phyloP scores from a whole-genome alignment of 2,888 invertebrate genomes.

The Neoascia interrupta region DNA sequence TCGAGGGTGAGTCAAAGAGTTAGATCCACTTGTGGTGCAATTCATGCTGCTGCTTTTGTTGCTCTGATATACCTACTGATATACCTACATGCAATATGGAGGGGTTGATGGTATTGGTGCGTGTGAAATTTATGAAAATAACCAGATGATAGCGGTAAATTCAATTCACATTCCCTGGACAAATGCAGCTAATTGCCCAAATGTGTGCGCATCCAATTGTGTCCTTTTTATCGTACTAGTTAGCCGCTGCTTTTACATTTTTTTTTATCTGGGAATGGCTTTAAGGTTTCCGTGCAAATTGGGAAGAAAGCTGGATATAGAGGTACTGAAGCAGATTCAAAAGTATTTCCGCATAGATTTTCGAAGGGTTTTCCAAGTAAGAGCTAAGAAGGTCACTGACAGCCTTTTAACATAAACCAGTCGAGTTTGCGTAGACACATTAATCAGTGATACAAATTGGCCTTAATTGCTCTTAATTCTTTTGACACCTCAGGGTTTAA shows the following conservation, averaged over 20 bases:
- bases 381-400: no score
- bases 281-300: background rate
- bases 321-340: slow-evolving; percentile 54
- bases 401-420: no score
- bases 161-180: slow-evolving; percentile 46
- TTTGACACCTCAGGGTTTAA: no score
- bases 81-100: no score
- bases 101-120: slow-evolving; percentile 67
- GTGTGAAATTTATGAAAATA: slow-evolving; percentile 70
- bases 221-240: slow-evolving; percentile 62
- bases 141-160: slow-evolving; percentile 69
- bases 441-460: no score
- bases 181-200: slow-evolving; percentile 67
- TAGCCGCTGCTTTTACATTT: slow-evolving; percentile 8
- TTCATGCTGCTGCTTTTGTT: slow-evolving; percentile 20
- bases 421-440: no score
- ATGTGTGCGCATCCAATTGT: slow-evolving; percentile 69
- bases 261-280: background rate
- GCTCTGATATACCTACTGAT: no score
- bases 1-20: slow-evolving; percentile 25
- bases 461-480: no score
- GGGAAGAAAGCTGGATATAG: background rate
- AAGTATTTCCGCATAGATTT: slow-evolving; percentile 67
- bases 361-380: no score
- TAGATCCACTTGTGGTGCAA: slow-evolving; percentile 61